These are phyloP conservation scores for Agrypnus murinus DNA, from an alignment of 2,888 invertebrate genomes.

Conservation along the genomic window DNA sequence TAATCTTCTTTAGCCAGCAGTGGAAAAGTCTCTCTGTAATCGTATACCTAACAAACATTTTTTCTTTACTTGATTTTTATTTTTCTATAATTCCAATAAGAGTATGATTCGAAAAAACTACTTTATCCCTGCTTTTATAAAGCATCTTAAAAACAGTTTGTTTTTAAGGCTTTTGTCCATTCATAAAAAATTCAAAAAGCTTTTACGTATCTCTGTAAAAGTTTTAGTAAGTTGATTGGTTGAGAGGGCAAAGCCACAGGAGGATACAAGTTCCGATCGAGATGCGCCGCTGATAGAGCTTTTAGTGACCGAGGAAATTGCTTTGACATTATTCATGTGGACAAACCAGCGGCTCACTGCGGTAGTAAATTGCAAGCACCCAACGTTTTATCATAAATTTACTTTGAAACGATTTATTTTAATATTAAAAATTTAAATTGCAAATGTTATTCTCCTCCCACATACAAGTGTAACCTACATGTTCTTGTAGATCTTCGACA, in stretches of 20 bases:
- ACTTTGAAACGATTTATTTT: neutral
- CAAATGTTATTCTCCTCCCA: no score
- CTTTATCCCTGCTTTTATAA: neutral
- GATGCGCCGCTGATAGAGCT: conserved; percentile 67
- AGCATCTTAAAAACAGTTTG: conserved; percentile 29
- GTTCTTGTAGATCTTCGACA: no score
- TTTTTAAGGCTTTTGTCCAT: conserved; percentile 50
- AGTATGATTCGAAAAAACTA: neutral
- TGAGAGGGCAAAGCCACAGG: conserved; percentile 63
- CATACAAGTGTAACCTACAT: no score
- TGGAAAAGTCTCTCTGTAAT: neutral
- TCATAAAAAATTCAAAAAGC: conserved; percentile 54
- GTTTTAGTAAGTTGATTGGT: conserved; percentile 51
- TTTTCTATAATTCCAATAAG: no score
- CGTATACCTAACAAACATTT: neutral
- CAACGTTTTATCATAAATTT: conserved; percentile 21
- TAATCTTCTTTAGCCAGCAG: neutral
- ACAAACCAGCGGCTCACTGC: conserved; percentile 63
- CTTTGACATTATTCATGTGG: conserved; percentile 70
- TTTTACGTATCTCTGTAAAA: conserved; percentile 51
- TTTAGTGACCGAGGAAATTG: conserved; percentile 71
- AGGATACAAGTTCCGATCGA: conserved; percentile 67
- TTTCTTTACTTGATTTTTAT: neutral
- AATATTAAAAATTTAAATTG: no score
- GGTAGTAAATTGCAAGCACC: conserved; percentile 31